Base-by-base conservation (phyloP, 2,888 invertebrate species). In the Chesias legatella region DNA sequence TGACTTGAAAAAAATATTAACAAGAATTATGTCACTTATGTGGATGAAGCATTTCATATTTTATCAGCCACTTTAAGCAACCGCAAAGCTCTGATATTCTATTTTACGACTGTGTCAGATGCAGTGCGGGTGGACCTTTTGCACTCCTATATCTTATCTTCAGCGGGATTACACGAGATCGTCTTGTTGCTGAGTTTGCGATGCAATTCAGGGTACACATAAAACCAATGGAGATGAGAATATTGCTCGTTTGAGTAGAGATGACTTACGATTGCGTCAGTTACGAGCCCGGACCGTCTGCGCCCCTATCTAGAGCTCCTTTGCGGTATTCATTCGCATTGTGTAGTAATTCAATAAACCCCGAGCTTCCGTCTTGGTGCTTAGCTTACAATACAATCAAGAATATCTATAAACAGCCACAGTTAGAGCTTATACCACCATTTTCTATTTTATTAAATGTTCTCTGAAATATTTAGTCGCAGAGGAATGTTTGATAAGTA, bases 261-360 rank as follows among this genome's bases (percentile, higher is more conserved):
- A 5, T 5, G 3, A 17, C 5, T 17, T 17, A 17, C 13, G 13
- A 73, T 69, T 67, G 66, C 64, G 68, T 64, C 68, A 69, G 67
- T 57, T 63, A 69, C 70, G 72, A 68, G 67, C 67, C 65, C 53
- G 58, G 59, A 52, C 63, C 56, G 58, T 63, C 60, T 66, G 58
- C 60, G 56, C 60, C 61, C 56, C 54, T 57, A 65, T 63, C 63
- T 65, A 57, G 57, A 52, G 61, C 59, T 50, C 65, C 60, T 67
- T 67, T 64, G 61, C 61, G 60, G 66, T 63, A 72, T 69, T 66
- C 63, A 62, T 67, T 62, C 59, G 64, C 67, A 74, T 72, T 74
- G 72, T 72, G 64, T n/a, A n/a, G n/a, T n/a, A n/a, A 71, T 71
- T 71, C 63, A 62, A 65, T 45, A 29, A 2, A 17, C 35, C 24